These are phyloP conservation scores for Neoscelio sp. DNA, from an alignment of 2,888 invertebrate species.

Conservation along the genomic window DNA sequence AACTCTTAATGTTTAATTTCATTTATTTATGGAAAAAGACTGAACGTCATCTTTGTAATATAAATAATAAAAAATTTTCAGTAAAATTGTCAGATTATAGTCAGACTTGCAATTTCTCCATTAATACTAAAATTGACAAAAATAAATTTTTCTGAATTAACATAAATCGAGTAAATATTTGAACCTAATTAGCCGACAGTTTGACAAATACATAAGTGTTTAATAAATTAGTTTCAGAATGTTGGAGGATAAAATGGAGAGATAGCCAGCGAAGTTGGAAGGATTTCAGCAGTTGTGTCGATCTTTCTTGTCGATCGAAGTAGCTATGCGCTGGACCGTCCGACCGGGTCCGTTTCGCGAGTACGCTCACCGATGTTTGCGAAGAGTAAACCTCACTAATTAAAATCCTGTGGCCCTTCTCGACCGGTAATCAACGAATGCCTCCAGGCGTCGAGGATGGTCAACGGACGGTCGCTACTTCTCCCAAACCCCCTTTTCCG, in stretches of 20 bases:
- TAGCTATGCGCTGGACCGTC: conserved; percentile 58
- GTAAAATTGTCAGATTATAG: conserved; percentile 21
- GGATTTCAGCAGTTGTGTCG: conserved; percentile 53
- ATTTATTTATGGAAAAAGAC: no score
- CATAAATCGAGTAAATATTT: conserved; percentile 20
- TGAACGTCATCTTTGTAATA: no score
- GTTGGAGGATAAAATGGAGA: conserved; percentile 41
- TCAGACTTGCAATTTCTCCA: conserved; percentile 3
- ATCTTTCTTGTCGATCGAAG: conserved; percentile 63
- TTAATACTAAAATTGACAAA: neutral
- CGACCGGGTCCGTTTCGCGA: conserved; percentile 62
- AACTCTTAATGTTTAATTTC: no score
- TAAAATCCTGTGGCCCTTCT: conserved; percentile 81
- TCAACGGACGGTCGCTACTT: conserved; percentile 75
- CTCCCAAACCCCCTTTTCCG: conserved; percentile 56
- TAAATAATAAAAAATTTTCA: conserved; percentile 16
- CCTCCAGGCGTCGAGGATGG: conserved; percentile 79
- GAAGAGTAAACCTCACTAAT: conserved; percentile 81
- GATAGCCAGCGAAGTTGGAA: conserved; percentile 41
- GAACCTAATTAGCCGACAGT: conserved; percentile 40
- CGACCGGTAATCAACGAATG: conserved; percentile 81
- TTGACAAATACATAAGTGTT: conserved; percentile 52
- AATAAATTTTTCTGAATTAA: neutral
- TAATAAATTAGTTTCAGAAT: conserved; percentile 52
- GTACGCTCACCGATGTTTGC: conserved; percentile 79